These are phyloP conservation scores for Pangasius krempfi DNA, from an alignment of 2,797 vertebrate species.

Conservation along the genomic window DNA sequence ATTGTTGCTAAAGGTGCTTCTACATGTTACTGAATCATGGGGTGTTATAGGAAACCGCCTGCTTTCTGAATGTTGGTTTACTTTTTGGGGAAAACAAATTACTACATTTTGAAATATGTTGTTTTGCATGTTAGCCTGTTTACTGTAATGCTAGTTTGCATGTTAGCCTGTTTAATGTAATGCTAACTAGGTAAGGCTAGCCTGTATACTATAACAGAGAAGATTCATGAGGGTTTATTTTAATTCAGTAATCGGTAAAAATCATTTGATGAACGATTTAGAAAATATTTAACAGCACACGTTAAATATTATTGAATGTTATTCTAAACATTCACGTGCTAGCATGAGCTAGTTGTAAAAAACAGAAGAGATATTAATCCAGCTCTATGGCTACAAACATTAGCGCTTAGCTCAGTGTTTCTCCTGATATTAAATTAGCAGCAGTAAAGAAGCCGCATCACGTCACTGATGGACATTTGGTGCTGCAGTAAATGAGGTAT, in stretches of 20 bases:
- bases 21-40: neutral
- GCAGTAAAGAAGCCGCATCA: conserved; percentile 73
- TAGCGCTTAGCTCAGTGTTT: conserved; percentile 59
- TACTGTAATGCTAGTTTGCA: neutral
- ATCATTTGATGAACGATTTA: neutral
- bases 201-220: neutral
- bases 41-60: too few relatives aligned
- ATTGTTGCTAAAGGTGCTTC: neutral
- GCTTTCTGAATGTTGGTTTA: neutral
- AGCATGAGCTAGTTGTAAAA: neutral
- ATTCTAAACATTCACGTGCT: neutral
- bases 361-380: conserved; percentile 2
- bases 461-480: conserved; percentile 75
- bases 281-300: neutral
- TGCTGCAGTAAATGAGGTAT: conserved; percentile 67
- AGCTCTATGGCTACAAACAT: conserved; percentile 12
- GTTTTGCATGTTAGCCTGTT: neutral
- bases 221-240: neutral
- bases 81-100: neutral
- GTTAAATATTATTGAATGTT: too few relatives aligned
- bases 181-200: neutral
- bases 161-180: neutral
- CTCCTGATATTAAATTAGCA: conserved; percentile 66
- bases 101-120: neutral
- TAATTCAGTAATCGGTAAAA: neutral